These are phyloP conservation scores for Eidolon helvum DNA, from an alignment of 2,113 vertebrate genomes.

Conservation along the genomic window DNA sequence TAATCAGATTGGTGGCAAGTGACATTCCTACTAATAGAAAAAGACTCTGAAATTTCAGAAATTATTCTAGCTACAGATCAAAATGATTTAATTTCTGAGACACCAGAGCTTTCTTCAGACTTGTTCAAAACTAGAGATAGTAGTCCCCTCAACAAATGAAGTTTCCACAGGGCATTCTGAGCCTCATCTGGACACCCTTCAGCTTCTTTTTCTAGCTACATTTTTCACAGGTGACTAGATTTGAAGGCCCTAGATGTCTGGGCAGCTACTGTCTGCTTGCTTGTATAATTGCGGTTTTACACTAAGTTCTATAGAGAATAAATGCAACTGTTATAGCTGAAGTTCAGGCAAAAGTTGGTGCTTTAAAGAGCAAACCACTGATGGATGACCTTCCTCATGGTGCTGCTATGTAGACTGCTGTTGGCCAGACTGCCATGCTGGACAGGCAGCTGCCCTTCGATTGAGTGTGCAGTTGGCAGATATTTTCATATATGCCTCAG, in stretches of 20 bases:
- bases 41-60: neutral
- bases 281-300: neutral
- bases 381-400: neutral
- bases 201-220: too few species aligned
- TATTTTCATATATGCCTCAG: neutral
- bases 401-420: neutral
- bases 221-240: neutral
- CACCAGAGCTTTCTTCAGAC: neutral
- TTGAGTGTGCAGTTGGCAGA: neutral
- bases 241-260: neutral
- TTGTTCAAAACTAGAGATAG: neutral
- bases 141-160: neutral
- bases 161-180: neutral
- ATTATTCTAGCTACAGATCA: neutral
- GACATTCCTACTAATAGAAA: neutral
- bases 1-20: too few species aligned
- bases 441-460: neutral
- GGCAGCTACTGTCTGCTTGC: neutral
- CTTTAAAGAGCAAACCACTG: neutral
- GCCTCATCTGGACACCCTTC: neutral
- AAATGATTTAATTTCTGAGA: neutral
- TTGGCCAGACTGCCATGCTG: neutral
- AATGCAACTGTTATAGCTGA: neutral
- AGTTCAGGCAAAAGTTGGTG: neutral
- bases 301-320: neutral